Evolutionary conservation across 1,140 invertebrate genomes (phyloP), one percentile per base, ranked within the genome.

Genomic region (Arctopsyche grandis): DNA sequence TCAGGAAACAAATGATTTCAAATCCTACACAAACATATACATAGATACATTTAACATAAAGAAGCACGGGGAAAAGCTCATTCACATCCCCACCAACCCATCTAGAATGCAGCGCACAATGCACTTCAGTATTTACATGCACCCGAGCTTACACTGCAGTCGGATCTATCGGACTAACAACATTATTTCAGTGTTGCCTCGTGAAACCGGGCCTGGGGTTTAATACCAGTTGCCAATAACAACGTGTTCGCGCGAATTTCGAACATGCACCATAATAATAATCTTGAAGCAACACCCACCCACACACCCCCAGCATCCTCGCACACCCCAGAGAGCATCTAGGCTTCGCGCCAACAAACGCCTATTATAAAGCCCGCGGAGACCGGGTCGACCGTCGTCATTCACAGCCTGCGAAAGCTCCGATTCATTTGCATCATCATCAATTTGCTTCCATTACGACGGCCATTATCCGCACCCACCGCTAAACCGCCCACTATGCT

Each of bases 361-460:
- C 48, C 12, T 14, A 16, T 74, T 43, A 43, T 16, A 74, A 46
- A 38, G 38, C 14, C 16, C 43, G 16, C 69, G 48, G 29, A 38
- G 29, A 14, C 48, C 48, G 46, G n/a, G 38, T 52, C 38, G 24
- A 22, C 26, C 69, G 16, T n/a, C 24, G 69, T 74, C 70, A 74
- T 74, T 74, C 70, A 52, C 3, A n/a, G 48, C 24, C n/a, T 5
- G 48, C 26, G 24, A 63, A 21, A 44, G 74, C 74, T 38, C 46
- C 58, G 9, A 76, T 76, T 76, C 74, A 76, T 76, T 43, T 63
- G 58, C 46, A 46, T 26, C 56, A 63, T 58, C 74, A 63, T 58
- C 58, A 76, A 56, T 76, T 74, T 46, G 24, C 26, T 74, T 58
- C 71, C 52, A 66, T 66, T 71, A 71, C 69, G 46, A 46, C 38